Evolutionary conservation across 2,113 vertebrate species (phyloP), one percentile per base, ranked within the genome.

Genomic region (Lethenteron reissneri): DNA sequence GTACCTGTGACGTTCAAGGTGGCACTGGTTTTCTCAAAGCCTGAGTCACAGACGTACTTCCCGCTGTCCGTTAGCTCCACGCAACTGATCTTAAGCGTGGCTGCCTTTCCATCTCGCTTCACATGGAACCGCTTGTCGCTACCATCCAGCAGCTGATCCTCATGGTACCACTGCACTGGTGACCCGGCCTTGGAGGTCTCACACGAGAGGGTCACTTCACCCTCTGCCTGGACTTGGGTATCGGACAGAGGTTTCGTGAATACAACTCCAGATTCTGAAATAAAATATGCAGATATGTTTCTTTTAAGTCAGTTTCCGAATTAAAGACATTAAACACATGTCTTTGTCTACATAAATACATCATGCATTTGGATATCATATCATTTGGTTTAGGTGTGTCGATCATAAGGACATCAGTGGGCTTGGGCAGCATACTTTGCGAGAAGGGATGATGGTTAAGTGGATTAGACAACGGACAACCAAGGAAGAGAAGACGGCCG

Each of bases 201-300:
- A 73, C 82, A 84, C 12, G 0, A 9, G 70, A 84, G 74, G 2
- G 59, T 78, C 73, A 73, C 70, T 1, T 70, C 71, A 9, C 77
- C 79, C 56, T 80, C 81, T 78, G 83, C 80, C 2, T 10, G 70
- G n/a, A 77, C 83, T 74, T 82, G 78, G 58, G 82, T 3, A 0
- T 73, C 71, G 74, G 82, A 78, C 70, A 86, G 72, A 56, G 81
- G 80, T 70, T 81, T 79, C 72, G 80, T 83, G 78, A 91, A 86
- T 70, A 78, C 80, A 1, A 80, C 79, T 1, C 88, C 80, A 41
- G 41, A 3, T 41, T 41, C 41, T 41, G 41, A 41, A 41, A 41
- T 5, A 41, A 41, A 41, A 41, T 41, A 41, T 41, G 41, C 41
- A 7, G 41, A 41, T 41, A 41, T 41, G 4, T 41, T 41, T 41